Conservation (phyloP, 2,888 invertebrate species). For the Corythucha ciliata region DNA sequence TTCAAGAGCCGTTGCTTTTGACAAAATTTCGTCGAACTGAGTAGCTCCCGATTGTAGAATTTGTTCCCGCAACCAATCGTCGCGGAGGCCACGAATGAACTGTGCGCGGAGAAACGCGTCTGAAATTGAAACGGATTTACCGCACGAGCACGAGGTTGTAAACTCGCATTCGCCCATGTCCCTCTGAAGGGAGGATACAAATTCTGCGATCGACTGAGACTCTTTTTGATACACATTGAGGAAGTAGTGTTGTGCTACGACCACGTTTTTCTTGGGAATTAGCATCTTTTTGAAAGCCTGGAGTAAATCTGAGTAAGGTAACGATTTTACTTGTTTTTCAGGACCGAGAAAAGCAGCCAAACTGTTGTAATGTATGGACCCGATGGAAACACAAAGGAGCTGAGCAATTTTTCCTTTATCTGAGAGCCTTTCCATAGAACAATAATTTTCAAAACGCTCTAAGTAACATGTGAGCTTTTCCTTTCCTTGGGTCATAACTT, state of each 20-base stretch:
- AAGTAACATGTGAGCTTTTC: background rate
- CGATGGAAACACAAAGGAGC: conserved; percentile 4
- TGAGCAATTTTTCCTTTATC: background rate
- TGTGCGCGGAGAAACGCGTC: conserved; percentile 13
- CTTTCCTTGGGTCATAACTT: background rate
- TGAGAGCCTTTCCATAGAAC: background rate
- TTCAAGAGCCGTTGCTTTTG: background rate
- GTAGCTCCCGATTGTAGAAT: background rate
- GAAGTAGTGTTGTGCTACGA: conserved; percentile 13
- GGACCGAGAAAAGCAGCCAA: conserved; percentile 2
- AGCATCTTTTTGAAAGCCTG: background rate
- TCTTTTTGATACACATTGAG: conserved; percentile 3
- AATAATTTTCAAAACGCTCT: conserved; percentile 4
- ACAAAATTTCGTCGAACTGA: conserved; percentile 3
- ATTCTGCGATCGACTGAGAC: conserved; percentile 10
- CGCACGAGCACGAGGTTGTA: background rate
- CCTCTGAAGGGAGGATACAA: conserved; percentile 13
- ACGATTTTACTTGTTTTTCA: background rate
- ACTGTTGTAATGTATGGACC: background rate
- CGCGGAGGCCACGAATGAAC: conserved; percentile 8
- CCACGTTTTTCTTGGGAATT: conserved; percentile 2
- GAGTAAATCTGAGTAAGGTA: background rate
- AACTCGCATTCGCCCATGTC: conserved; percentile 17
- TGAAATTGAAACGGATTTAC: background rate
- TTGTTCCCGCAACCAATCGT: conserved; percentile 7